Evolutionary conservation across 2,888 invertebrate genomes (phyloP).

Genomic region (Danaus chrysippus): DNA sequence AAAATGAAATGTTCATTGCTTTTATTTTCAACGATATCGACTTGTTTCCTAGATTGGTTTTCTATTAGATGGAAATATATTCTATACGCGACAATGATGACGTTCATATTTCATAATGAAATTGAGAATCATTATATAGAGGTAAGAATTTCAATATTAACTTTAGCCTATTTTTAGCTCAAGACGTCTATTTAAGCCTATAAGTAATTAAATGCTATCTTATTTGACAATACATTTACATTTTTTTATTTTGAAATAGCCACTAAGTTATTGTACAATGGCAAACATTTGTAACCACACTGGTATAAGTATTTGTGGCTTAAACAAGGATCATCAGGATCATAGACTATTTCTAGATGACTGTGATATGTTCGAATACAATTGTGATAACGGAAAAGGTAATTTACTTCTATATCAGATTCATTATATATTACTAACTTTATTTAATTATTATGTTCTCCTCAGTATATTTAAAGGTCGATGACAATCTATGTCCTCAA

Average conservation of each 20-base stretch:
- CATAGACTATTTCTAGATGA: slow-evolving; percentile 50
- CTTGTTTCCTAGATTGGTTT: background rate
- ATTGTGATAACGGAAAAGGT: slow-evolving; percentile 54
- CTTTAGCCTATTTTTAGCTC: too few species aligned
- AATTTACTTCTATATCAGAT: slow-evolving; percentile 7
- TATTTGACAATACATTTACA: background rate
- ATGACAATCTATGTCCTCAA: slow-evolving; percentile 10
- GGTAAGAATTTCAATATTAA: slow-evolving; percentile 32
- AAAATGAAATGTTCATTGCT: slow-evolving; percentile 10
- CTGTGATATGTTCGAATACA: slow-evolving; percentile 58
- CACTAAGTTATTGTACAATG: slow-evolving; percentile 41
- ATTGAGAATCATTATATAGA: slow-evolving; percentile 40
- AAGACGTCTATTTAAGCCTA: too few species aligned
- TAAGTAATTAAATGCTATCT: too few species aligned
- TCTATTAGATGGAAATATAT: background rate
- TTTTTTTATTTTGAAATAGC: slow-evolving; percentile 34
- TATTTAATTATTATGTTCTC: background rate
- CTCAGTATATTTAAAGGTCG: slow-evolving; percentile 9
- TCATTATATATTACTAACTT: background rate
- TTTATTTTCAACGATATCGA: slow-evolving; percentile 8
- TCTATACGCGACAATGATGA: background rate
- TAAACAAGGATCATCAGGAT: slow-evolving; percentile 32
- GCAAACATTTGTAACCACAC: slow-evolving; percentile 57
- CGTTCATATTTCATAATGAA: slow-evolving; percentile 3
- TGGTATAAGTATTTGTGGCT: slow-evolving; percentile 45